Percentiles rank a stretch among this genome's conserved stretches.
phyloP scores from a whole-genome alignment of 1,140 invertebrate genomes.

The Hylyphantes graminicola region DNA sequence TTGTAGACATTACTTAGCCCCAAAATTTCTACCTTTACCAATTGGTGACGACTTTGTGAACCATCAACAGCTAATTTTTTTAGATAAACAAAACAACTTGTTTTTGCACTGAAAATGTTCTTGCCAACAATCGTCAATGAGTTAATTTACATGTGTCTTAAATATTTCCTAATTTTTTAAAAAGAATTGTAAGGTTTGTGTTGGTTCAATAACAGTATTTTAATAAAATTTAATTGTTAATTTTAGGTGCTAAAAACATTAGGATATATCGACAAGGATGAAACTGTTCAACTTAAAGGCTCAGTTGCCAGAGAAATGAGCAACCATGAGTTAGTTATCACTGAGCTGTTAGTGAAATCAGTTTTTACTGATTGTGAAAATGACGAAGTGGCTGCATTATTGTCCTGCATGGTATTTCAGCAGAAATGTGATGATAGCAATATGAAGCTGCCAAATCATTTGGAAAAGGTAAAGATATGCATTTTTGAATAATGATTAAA shows the following conservation, averaged over 20 bases:
- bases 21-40: no score
- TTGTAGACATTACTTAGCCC: no score
- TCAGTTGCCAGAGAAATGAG: conserved; percentile 96
- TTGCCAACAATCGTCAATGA: no score
- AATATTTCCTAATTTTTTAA: neutral
- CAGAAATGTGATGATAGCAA: conserved; percentile 71
- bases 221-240: conserved; percentile 16
- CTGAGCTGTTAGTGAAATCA: conserved; percentile 95
- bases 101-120: no score
- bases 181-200: neutral
- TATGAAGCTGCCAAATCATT: conserved; percentile 24
- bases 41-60: no score
- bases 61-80: no score
- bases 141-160: no score
- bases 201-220: neutral
- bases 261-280: conserved; percentile 76
- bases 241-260: conserved; percentile 79
- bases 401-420: conserved; percentile 94
- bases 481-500: no score
- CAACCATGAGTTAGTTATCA: conserved; percentile 90
- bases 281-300: conserved; percentile 85
- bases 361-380: conserved; percentile 78
- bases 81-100: no score
- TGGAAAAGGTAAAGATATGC: conserved; percentile 31
- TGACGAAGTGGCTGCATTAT: conserved; percentile 90